Evolutionary conservation across 2,797 vertebrate genomes (phyloP), one percentile per base, ranked within the genome.

Genomic region (Helostoma temminkii): DNA sequence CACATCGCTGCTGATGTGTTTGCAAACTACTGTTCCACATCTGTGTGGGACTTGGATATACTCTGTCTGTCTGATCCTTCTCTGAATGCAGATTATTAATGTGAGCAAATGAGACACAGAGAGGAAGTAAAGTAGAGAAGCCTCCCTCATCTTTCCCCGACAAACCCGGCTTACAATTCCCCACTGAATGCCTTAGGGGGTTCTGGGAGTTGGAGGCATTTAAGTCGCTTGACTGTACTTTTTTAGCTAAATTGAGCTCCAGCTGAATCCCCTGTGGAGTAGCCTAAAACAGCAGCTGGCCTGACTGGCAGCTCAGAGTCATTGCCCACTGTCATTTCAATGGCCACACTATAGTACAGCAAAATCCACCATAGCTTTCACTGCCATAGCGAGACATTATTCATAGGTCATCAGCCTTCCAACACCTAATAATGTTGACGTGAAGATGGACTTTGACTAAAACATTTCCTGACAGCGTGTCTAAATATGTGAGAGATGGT

Each of bases 391-490:
- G 45, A 70, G 50, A 61, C 70, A 45, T 83, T 85, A 78, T 81
- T 83, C 84, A 86, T 78, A 74, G 77, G 45, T 72, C 81, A 63
- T 77, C 77, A 65, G 73, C 47, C 74, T 52, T 81, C 73, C 60
- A 84, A 84, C 81, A 84, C 76, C 66, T 87, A 76, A 80, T 34
- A 83, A 58, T 66, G 46, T 69, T 77, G 85, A 86, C 69, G 26
- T 24, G 62, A 57, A 81, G 66, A 88, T 78, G 72, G 64, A 83
- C 72, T 83, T 83, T 81, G 77, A 87, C 72, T 61, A 5, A 68
- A 76, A 89, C 76, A 30, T 72, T 50, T 24, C 34, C 74, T 80
- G 88, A 88, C 82, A 87, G 75, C 41, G 9, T 74, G 76, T 83
- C 72, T 77, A 84, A 84, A 79, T 85, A 74, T 74, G 48, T 80